phyloP scores from a whole-genome alignment of 1,140 invertebrate genomes.

The Palaemon carinicauda region DNA sequence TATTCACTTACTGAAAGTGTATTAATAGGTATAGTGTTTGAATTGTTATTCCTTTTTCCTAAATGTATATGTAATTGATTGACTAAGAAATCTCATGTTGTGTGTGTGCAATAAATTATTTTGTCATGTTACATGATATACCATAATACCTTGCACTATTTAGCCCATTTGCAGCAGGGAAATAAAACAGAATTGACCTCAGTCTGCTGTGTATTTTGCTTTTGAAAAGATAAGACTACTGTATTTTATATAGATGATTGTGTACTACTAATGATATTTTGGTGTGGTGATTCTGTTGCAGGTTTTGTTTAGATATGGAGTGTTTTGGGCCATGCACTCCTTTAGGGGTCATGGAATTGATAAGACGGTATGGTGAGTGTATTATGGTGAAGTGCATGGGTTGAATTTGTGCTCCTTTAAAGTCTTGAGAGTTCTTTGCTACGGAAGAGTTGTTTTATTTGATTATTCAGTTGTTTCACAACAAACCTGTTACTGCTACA shows the following conservation, averaged over 20 bases:
- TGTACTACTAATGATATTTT: neutral
- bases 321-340: constrained; percentile 88
- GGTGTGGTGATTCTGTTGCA: constrained; percentile 19
- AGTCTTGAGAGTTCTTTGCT: neutral
- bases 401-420: neutral
- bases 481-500: too few relatives aligned
- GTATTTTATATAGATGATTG: neutral
- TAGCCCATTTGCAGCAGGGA: too few relatives aligned
- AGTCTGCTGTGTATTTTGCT: too few relatives aligned
- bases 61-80: too few relatives aligned
- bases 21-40: too few relatives aligned
- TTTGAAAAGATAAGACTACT: neutral
- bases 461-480: neutral
- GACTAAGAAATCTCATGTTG: too few relatives aligned
- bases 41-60: too few relatives aligned
- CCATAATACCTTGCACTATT: too few relatives aligned
- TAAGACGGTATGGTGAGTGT: constrained; percentile 69
- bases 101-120: too few relatives aligned
- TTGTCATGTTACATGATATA: too few relatives aligned
- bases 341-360: constrained; percentile 80
- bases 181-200: too few relatives aligned
- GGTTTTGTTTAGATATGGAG: constrained; percentile 68
- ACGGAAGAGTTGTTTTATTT: neutral
- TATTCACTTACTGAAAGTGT: too few relatives aligned
- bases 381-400: neutral